Conservation (phyloP, 2,888 invertebrate species). For the Syritta pipiens region DNA sequence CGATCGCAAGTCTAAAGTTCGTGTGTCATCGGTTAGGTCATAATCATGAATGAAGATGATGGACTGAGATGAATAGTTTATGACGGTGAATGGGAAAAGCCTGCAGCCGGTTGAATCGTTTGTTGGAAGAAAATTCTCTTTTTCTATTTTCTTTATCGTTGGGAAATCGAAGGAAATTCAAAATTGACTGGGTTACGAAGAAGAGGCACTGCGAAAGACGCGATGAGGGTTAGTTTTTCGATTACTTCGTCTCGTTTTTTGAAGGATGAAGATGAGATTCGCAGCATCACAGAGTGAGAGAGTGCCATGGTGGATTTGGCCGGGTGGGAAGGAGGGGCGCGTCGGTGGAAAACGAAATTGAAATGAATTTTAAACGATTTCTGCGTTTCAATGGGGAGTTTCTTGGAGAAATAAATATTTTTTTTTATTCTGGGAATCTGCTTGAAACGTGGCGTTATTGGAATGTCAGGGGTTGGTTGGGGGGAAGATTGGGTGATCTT, state of each 20-base stretch:
- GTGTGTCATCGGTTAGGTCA: slow-evolving; percentile 34
- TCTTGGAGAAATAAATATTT: no score
- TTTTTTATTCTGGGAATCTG: no score
- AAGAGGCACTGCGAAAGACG: neutral
- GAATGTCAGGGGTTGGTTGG: no score
- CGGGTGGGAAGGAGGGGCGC: no score
- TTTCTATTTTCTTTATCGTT: slow-evolving; percentile 24
- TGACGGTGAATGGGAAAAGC: slow-evolving; percentile 26
- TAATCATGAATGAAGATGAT: slow-evolving; percentile 58
- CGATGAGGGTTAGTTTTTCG: slow-evolving; percentile 48
- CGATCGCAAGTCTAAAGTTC: slow-evolving; percentile 30
- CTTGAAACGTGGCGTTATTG: no score
- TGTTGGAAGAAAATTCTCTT: slow-evolving; percentile 24
- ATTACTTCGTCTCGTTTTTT: slow-evolving; percentile 44
- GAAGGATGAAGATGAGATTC: slow-evolving; percentile 52
- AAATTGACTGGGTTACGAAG: slow-evolving; percentile 34
- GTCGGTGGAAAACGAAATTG: slow-evolving; percentile 28
- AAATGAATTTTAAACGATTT: slow-evolving; percentile 53
- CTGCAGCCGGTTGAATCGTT: slow-evolving; percentile 40
- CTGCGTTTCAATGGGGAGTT: slow-evolving; percentile 29
- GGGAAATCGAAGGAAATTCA: slow-evolving; percentile 55
- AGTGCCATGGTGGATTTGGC: no score
- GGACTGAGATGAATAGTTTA: slow-evolving; percentile 64
- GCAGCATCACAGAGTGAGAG: neutral
- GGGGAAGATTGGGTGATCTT: no score